These are phyloP conservation scores for Actinia equina DNA, from an alignment of 64 coral and sea anemone genomes.

Conservation along the genomic window DNA sequence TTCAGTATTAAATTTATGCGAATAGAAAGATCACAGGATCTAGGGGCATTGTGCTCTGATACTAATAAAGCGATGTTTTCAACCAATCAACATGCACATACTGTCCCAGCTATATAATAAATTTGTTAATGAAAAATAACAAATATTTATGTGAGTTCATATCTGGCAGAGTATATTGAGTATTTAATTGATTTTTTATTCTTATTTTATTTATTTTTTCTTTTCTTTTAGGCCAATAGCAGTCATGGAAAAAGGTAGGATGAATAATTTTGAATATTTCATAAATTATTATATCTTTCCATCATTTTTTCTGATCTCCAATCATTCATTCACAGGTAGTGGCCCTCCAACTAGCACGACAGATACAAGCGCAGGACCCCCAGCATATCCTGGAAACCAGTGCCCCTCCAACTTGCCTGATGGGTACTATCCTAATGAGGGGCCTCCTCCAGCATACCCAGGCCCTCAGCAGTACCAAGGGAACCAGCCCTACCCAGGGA, in stretches of 20 bases:
- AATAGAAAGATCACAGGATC: too few relatives aligned
- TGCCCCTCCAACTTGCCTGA: slow-evolving; percentile 13
- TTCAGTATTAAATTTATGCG: too few relatives aligned
- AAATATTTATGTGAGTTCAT: too few relatives aligned
- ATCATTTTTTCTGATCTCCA: not conserved
- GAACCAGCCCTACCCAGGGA: not conserved
- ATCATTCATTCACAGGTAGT: not conserved
- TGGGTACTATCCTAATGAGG: not conserved
- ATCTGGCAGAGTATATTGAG: too few relatives aligned
- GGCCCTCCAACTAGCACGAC: slow-evolving; percentile 26
- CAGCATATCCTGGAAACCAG: not conserved
- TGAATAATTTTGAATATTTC: not conserved
- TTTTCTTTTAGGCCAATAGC: too few relatives aligned
- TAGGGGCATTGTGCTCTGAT: too few relatives aligned
- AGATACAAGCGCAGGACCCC: not conserved
- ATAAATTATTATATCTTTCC: not conserved
- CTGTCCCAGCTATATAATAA: too few relatives aligned
- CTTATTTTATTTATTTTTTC: too few relatives aligned
- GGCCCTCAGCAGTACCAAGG: not conserved
- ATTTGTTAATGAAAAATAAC: too few relatives aligned
- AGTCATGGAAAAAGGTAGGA: not conserved
- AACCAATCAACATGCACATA: too few relatives aligned
- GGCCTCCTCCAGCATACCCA: slow-evolving; percentile 3
- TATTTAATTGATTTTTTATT: too few relatives aligned
- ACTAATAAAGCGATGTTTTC: too few relatives aligned